Percentiles rank a stretch among this genome's conserved stretches.
These are phyloP conservation scores for Crioceris asparagi DNA, from an alignment of 2,888 invertebrate species.

Conservation along the genomic window DNA sequence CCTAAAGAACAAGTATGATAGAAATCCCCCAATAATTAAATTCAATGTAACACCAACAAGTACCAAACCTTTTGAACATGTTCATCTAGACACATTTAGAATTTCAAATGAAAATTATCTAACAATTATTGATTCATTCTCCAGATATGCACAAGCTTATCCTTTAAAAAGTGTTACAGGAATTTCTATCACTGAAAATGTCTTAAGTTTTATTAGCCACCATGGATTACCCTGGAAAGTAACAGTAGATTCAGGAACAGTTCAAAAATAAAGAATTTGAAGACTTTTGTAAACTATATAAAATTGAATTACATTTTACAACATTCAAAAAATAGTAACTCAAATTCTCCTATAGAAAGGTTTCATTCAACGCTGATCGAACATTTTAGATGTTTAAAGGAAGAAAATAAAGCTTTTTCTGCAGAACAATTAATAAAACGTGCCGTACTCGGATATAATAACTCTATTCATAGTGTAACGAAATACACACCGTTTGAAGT, in stretches of 20 bases:
- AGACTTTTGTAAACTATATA: conserved; percentile 5
- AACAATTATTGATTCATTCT: conserved; percentile 9
- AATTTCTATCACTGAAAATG: no score
- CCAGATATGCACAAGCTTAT: conserved; percentile 13
- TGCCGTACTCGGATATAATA: no score
- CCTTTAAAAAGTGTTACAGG: conserved; percentile 6
- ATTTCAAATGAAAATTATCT: conserved; percentile 3
- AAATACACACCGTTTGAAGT: no score
- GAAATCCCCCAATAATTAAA: conserved; percentile 12
- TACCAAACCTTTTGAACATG: conserved; percentile 7
- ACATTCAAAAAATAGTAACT: conserved; percentile 3
- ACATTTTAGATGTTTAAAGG: no score
- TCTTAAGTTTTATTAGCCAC: no score
- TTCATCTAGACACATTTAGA: neutral
- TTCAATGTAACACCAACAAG: conserved; percentile 11
- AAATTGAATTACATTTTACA: conserved; percentile 1
- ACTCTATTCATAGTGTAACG: no score
- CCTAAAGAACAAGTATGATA: conserved; percentile 15
- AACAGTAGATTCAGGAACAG: conserved; percentile 11
- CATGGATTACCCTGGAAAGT: conserved; percentile 11
- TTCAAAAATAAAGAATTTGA: conserved; percentile 10
- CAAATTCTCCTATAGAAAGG: conserved; percentile 2
- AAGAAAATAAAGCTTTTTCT: no score
- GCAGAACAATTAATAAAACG: no score
- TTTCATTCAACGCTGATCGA: no score